Conservation (phyloP, 2,888 invertebrate species). For the Ectemnius cavifrons region DNA sequence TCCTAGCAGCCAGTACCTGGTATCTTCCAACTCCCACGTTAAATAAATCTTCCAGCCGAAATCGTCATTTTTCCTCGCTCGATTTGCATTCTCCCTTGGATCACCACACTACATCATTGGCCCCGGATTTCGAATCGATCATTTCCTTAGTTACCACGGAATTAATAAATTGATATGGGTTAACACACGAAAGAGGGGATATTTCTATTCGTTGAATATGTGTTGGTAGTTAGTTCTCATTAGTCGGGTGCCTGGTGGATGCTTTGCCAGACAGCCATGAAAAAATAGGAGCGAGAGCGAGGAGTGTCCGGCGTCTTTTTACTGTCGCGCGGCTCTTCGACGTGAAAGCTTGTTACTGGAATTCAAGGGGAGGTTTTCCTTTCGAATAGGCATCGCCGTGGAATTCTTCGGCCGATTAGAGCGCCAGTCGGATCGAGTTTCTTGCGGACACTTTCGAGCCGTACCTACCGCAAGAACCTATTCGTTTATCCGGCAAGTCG, state of each 20-base stretch:
- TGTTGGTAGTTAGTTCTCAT: background rate
- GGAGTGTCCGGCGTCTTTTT: slow-evolving; percentile 17
- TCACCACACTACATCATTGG: too few species aligned
- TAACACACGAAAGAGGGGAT: too few species aligned
- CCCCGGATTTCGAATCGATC: too few species aligned
- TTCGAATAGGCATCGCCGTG: slow-evolving; percentile 54
- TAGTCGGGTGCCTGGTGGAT: background rate
- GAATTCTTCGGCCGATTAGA: slow-evolving; percentile 61
- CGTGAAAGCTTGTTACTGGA: slow-evolving; percentile 49
- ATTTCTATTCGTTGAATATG: too few species aligned
- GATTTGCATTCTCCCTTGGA: too few species aligned
- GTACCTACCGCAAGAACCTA: slow-evolving; percentile 64
- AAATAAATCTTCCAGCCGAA: background rate
- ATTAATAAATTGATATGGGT: too few species aligned
- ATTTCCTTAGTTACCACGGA: too few species aligned
- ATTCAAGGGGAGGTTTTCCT: slow-evolving; percentile 55
- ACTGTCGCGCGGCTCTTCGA: slow-evolving; percentile 15
- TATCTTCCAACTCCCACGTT: slow-evolving; percentile 12
- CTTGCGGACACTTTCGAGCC: slow-evolving; percentile 61
- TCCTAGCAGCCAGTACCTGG: slow-evolving; percentile 45
- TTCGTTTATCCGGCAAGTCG: slow-evolving; percentile 57
- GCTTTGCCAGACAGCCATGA: slow-evolving; percentile 25
- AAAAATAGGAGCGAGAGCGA: slow-evolving; percentile 21
- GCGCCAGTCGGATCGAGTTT: slow-evolving; percentile 60
- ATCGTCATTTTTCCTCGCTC: background rate